Evolutionary conservation across 2,113 vertebrate species (phyloP).

Genomic region (Gnathonemus echidnorhynchus): DNA sequence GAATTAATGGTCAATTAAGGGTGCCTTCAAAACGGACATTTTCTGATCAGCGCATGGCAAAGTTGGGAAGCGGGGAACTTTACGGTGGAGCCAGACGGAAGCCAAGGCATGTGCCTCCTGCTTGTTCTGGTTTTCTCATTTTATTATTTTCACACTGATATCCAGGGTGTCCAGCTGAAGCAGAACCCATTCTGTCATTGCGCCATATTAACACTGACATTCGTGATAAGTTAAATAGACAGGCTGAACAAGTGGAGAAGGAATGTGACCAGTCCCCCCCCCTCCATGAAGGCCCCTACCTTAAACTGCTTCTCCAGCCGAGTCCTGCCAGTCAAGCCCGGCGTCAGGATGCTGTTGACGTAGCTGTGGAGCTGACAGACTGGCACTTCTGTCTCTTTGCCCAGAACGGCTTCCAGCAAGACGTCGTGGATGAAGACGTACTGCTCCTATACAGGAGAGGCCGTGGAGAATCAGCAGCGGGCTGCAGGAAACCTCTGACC

Average conservation of each 20-base stretch:
- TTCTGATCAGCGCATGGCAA: neutral
- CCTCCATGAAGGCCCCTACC: constrained; percentile 53
- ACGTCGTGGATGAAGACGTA: constrained; percentile 97
- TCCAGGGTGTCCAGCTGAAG: neutral
- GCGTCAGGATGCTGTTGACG: constrained; percentile 87
- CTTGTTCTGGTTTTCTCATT: neutral
- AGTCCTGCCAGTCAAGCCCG: constrained; percentile 76
- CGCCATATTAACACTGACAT: neutral
- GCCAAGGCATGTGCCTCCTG: neutral
- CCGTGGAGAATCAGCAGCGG: neutral
- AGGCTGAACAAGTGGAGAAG: constrained; percentile 26
- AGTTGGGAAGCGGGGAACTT: neutral
- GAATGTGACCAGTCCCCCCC: neutral
- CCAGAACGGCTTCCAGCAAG: constrained; percentile 90
- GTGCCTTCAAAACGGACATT: neutral
- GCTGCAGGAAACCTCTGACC: neutral
- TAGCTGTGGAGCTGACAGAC: constrained; percentile 86
- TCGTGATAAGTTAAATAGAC: neutral
- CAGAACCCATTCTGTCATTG: neutral
- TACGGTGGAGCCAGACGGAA: neutral
- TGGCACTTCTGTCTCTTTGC: constrained; percentile 88
- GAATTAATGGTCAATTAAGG: constrained; percentile 6
- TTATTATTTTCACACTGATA: neutral
- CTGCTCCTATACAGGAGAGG: constrained; percentile 71
- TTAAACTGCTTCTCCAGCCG: constrained; percentile 93